Conservation (phyloP, 2,113 vertebrate species). For the Indicator maculatus region DNA sequence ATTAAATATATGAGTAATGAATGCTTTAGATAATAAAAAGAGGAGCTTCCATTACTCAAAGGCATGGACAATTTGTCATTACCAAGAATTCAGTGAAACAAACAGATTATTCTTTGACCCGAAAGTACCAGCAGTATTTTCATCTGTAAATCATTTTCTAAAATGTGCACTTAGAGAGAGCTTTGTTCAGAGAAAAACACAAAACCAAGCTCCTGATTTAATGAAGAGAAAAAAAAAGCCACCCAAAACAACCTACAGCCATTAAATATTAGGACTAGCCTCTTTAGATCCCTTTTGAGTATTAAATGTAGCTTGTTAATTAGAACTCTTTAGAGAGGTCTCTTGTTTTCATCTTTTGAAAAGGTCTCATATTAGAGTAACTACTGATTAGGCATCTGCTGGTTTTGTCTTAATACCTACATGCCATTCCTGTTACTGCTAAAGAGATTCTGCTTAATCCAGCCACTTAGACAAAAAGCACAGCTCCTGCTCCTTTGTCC, state of each 20-base stretch:
- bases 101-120: conserved; percentile 78
- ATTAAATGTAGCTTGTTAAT: conserved; percentile 29
- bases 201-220: conserved; percentile 48
- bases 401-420: conserved; percentile 3
- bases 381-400: neutral
- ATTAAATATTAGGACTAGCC: conserved; percentile 42
- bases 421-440: neutral
- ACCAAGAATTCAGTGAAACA: conserved; percentile 75
- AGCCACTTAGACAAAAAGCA: neutral
- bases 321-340: neutral
- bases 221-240: neutral
- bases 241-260: neutral
- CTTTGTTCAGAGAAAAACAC: conserved; percentile 41
- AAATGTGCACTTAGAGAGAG: conserved; percentile 54
- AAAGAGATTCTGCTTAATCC: conserved; percentile 27
- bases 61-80: conserved; percentile 76
- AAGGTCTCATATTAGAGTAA: conserved; percentile 37
- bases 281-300: conserved; percentile 47
- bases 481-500: neutral
- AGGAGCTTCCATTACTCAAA: conserved; percentile 76
- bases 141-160: conserved; percentile 73
- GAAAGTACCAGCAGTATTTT: conserved; percentile 73
- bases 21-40: conserved; percentile 73
- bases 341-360: conserved; percentile 24
- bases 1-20: conserved; percentile 82